These are phyloP conservation scores for Parus major DNA, from an alignment of 2,113 vertebrate genomes.

Conservation along the genomic window DNA sequence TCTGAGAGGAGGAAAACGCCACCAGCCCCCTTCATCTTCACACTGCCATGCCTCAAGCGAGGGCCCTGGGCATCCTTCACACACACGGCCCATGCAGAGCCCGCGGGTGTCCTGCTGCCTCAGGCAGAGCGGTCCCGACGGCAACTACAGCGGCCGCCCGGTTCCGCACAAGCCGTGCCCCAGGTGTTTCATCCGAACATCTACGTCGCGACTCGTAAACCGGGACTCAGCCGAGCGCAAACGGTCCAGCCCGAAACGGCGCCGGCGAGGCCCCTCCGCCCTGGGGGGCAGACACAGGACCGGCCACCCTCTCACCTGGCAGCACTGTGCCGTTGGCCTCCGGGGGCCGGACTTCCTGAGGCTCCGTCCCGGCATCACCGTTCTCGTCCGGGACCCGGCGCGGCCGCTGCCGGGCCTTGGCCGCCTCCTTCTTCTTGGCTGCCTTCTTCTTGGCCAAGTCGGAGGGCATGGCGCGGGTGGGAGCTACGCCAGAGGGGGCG, in stretches of 20 bases:
- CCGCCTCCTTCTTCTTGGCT: slow-evolving; percentile 96
- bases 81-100: fast-evolving
- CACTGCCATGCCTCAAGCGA: too few species aligned
- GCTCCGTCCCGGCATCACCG: slow-evolving; percentile 54
- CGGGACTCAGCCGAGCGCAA: fast-evolving
- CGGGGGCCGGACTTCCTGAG: slow-evolving; percentile 61
- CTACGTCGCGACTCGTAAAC: fast-evolving
- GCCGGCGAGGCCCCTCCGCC: too few species aligned
- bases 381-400: slow-evolving; percentile 82
- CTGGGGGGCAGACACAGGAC: not conserved
- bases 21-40: not conserved
- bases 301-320: slow-evolving; percentile 71
- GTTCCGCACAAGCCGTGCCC: not conserved
- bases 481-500: not conserved
- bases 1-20: not conserved
- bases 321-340: slow-evolving; percentile 77
- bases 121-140: not conserved
- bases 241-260: not conserved
- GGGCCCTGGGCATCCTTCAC: not conserved
- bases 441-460: slow-evolving; percentile 97
- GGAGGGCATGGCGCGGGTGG: slow-evolving; percentile 83
- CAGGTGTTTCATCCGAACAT: fast-evolving
- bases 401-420: slow-evolving; percentile 87
- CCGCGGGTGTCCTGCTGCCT: not conserved
- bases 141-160: not conserved